A percentile compares a stretch with the other conserved stretches of the same genome.
Evolutionary conservation across 2,113 vertebrate genomes (phyloP).

Genomic region (Ancistrus triradiatus): DNA sequence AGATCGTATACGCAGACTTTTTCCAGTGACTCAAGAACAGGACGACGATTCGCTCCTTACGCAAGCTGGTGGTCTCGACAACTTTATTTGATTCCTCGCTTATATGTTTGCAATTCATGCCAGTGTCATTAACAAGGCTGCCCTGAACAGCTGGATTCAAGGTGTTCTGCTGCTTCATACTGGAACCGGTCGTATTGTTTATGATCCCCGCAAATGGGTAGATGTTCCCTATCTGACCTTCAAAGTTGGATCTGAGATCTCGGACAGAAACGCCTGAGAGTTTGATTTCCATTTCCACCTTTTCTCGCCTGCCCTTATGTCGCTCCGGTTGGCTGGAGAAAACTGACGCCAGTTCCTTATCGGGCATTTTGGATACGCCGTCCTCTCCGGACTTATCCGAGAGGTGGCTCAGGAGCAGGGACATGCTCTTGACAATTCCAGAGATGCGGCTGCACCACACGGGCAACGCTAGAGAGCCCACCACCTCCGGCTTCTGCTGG

Average conservation of each 20-base stretch:
- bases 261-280: conserved; percentile 82
- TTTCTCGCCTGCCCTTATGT: conserved; percentile 55
- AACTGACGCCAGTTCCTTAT: conserved; percentile 60
- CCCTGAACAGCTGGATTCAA: neutral
- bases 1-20: conserved; percentile 74
- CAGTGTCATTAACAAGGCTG: conserved; percentile 50
- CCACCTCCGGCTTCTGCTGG: conserved; percentile 52
- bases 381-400: conserved; percentile 33
- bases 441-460: conserved; percentile 80
- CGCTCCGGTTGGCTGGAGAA: conserved; percentile 58
- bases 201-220: conserved; percentile 64
- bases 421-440: conserved; percentile 79
- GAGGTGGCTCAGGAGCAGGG: conserved; percentile 64
- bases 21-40: conserved; percentile 92
- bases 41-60: conserved; percentile 85
- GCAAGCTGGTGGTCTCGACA: conserved; percentile 68
- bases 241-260: conserved; percentile 78
- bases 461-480: conserved; percentile 64
- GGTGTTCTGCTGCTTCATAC: neutral
- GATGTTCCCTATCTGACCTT: conserved; percentile 61
- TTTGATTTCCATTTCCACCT: conserved; percentile 77
- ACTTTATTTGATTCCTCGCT: conserved; percentile 52
- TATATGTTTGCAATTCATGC: conserved; percentile 53
- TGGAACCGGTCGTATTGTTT: conserved; percentile 25
- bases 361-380: conserved; percentile 54